Percentiles rank a stretch among this genome's conserved stretches.
These are phyloP conservation scores for Coracopsis vasa DNA, from an alignment of 2,113 vertebrate genomes.

Conservation along the genomic window DNA sequence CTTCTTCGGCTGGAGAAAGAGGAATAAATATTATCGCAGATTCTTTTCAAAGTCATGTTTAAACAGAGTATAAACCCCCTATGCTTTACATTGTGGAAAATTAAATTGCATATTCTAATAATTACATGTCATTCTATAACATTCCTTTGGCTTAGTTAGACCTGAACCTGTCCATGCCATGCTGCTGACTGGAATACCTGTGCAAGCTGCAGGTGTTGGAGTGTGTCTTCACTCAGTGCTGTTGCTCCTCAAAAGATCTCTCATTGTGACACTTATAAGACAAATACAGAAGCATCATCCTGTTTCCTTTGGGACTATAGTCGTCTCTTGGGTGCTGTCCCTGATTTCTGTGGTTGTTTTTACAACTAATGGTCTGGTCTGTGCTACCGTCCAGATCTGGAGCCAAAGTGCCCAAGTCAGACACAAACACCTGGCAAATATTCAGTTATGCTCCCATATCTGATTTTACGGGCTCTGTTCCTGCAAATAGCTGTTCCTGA, in stretches of 20 bases:
- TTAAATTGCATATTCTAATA: background rate
- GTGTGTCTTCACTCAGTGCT: fast-evolving
- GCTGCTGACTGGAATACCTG: background rate
- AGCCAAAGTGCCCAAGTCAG: background rate
- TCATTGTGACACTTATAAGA: background rate
- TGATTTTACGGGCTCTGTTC: background rate
- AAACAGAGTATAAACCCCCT: background rate
- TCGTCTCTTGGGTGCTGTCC: background rate
- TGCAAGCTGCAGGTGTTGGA: background rate
- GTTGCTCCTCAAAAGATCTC: background rate
- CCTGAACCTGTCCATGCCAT: background rate
- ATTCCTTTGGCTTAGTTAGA: background rate
- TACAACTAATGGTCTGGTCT: background rate
- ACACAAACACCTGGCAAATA: background rate
- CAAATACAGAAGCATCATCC: background rate
- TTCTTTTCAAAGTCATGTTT: background rate
- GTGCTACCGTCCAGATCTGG: background rate
- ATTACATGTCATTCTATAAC: background rate
- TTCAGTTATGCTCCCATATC: background rate
- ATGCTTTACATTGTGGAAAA: background rate
- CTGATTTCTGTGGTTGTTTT: background rate
- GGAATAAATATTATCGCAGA: background rate
- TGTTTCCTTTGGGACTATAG: background rate
- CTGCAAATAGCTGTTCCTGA: background rate
- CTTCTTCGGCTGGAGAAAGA: background rate